Percentiles rank a stretch among this genome's conserved stretches.
These are phyloP conservation scores for Myrmophylax atrothorax DNA, from an alignment of 2,113 vertebrate genomes.

Conservation along the genomic window DNA sequence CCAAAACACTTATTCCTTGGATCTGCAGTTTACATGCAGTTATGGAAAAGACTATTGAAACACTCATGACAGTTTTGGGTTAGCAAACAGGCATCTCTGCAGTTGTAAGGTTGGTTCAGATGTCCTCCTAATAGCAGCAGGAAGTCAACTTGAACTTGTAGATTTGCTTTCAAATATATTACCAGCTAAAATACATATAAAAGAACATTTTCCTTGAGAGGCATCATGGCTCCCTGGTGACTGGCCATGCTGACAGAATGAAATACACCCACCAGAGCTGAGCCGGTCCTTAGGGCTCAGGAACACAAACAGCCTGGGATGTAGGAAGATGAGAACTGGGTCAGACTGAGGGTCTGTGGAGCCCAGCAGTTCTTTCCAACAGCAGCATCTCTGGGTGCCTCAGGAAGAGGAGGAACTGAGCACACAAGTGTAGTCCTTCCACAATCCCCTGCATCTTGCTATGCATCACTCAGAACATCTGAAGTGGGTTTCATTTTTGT, in stretches of 20 bases:
- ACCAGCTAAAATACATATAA: not conserved
- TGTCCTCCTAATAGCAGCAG: not conserved
- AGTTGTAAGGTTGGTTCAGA: not conserved
- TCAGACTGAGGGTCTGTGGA: accelerated
- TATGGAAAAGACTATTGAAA: not conserved
- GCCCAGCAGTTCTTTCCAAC: not conserved
- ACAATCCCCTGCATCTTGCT: not conserved
- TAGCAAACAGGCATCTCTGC: not conserved
- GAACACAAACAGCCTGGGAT: accelerated
- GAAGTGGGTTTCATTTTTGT: not conserved
- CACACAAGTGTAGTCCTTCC: accelerated
- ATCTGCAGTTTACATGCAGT: not conserved
- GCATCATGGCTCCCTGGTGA: not conserved
- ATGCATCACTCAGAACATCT: not conserved
- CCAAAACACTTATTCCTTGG: not conserved
- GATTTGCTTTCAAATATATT: not conserved
- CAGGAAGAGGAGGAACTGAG: not conserved
- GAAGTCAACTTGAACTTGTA: not conserved
- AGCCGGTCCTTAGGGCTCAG: not conserved
- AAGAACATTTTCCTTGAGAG: not conserved
- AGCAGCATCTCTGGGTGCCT: not conserved
- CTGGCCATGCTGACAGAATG: accelerated
- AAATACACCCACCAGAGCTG: not conserved
- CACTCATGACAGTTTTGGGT: not conserved
- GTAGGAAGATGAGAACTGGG: not conserved